These are phyloP conservation scores for Cyprinella venusta DNA, from an alignment of 2,797 vertebrate genomes.

Conservation along the genomic window DNA sequence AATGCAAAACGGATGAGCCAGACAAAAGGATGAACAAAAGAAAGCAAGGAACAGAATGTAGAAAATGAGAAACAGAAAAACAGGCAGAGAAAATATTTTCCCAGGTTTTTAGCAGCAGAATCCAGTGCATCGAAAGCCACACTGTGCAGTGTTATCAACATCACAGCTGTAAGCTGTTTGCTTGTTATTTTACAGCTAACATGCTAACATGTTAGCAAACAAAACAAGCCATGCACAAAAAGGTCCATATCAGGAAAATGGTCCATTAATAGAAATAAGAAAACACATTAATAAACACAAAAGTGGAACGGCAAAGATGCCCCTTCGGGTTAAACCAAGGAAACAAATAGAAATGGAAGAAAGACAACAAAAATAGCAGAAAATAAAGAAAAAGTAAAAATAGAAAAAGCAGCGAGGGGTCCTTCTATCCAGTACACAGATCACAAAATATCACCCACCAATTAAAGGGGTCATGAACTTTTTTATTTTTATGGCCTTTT, in stretches of 20 bases:
- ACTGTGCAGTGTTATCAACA: slow-evolving; percentile 29
- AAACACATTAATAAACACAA: slow-evolving; percentile 1
- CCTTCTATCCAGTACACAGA: slow-evolving; percentile 67
- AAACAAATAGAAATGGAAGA: slow-evolving; percentile 14
- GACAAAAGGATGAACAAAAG: slow-evolving; percentile 20
- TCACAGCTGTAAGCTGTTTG: not conserved
- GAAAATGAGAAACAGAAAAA: not conserved
- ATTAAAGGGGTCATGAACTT: not conserved
- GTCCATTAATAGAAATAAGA: slow-evolving; percentile 14
- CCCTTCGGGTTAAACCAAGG: not conserved
- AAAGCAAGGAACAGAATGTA: slow-evolving; percentile 28
- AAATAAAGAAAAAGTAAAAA: slow-evolving; percentile 36
- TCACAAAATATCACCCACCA: not conserved
- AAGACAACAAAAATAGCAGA: slow-evolving; percentile 34
- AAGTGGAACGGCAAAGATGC: slow-evolving; percentile 23
- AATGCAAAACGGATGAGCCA: slow-evolving; percentile 29
- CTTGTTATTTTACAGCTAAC: not conserved
- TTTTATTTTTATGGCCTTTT: no score
- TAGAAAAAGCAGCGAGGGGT: slow-evolving; percentile 71
- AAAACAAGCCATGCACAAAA: slow-evolving; percentile 37
- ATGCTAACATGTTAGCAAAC: slow-evolving; percentile 27
- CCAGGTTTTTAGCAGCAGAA: not conserved
- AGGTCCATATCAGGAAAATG: slow-evolving; percentile 17
- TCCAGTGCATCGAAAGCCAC: slow-evolving; percentile 14
- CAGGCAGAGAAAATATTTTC: not conserved